Evolutionary conservation across 2,797 vertebrate genomes (phyloP).

Genomic region (Knipowitschia caucasica): DNA sequence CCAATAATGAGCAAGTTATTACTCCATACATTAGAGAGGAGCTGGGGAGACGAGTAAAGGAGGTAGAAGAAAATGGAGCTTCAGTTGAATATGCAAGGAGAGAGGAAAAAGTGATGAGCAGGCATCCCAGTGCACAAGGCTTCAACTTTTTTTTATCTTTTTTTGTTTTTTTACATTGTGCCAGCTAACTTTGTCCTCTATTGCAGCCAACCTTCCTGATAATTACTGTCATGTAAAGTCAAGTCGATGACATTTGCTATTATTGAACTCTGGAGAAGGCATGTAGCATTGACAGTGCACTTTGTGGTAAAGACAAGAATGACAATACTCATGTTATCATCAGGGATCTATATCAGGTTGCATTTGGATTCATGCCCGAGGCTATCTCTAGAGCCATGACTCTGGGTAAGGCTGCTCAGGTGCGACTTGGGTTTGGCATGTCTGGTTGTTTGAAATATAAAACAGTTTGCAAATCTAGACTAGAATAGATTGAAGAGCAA

Average conservation of each 20-base stretch:
- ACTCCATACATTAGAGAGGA: slow-evolving; percentile 62
- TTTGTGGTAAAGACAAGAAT: slow-evolving; percentile 5
- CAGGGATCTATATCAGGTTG: slow-evolving; percentile 1
- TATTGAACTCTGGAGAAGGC: slow-evolving; percentile 2
- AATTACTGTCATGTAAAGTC: slow-evolving; percentile 10
- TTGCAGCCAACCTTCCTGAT: slow-evolving; percentile 2
- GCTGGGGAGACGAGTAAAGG: slow-evolving; percentile 6
- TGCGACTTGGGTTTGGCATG: background rate
- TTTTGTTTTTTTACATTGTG: too few species aligned
- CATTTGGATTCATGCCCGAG: background rate
- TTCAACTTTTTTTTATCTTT: slow-evolving; percentile 30
- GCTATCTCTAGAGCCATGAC: slow-evolving; percentile 21
- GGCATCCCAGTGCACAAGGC: slow-evolving; percentile 17
- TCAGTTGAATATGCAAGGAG: slow-evolving; percentile 17
- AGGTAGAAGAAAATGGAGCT: slow-evolving; percentile 14
- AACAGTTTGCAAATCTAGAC: background rate
- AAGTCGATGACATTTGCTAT: slow-evolving; percentile 1
- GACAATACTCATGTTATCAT: slow-evolving; percentile 2
- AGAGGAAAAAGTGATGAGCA: slow-evolving; percentile 22
- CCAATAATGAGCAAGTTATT: slow-evolving; percentile 76
- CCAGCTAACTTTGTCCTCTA: slow-evolving; percentile 6
- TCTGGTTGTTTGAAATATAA: slow-evolving; percentile 2
- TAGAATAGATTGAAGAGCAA: too few species aligned
- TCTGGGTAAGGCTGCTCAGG: background rate
- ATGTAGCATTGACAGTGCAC: background rate